Evolutionary conservation across 2,888 invertebrate genomes (phyloP).

Genomic region (Chrysolina haemoptera): DNA sequence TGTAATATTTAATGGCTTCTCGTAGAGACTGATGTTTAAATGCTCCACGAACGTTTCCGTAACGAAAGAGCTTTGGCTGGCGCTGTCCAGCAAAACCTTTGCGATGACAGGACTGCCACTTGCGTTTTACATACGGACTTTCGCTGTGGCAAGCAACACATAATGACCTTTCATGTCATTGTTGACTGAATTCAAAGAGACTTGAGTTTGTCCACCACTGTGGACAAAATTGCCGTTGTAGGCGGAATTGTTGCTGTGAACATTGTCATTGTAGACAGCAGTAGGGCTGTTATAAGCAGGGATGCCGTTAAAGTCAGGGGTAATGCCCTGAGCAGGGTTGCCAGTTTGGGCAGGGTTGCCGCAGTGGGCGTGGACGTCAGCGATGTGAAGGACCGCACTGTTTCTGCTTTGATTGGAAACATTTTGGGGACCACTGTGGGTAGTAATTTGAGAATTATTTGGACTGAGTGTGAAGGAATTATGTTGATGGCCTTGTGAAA

Average conservation of each 20-base stretch:
- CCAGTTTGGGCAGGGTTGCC: too few relatives aligned
- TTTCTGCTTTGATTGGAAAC: too few relatives aligned
- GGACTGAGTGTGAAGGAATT: too few relatives aligned
- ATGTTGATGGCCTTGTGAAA: too few relatives aligned
- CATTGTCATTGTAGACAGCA: not conserved
- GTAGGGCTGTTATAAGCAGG: not conserved
- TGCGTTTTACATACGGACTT: not conserved
- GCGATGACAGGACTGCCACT: slow-evolving; percentile 6
- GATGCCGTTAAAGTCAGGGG: too few relatives aligned
- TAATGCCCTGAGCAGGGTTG: too few relatives aligned
- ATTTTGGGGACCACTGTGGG: too few relatives aligned
- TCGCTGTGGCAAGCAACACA: slow-evolving; percentile 17
- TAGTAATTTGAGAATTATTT: too few relatives aligned
- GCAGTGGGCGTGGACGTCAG: too few relatives aligned
- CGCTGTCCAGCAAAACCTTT: slow-evolving; percentile 17
- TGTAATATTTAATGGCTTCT: too few relatives aligned
- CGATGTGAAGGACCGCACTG: too few relatives aligned
- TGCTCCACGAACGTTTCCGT: slow-evolving; percentile 10
- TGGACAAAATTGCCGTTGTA: slow-evolving; percentile 12
- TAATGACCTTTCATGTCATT: slow-evolving; percentile 12
- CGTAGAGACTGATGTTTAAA: not conserved
- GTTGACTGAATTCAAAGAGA: slow-evolving; percentile 13
- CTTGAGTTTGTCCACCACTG: slow-evolving; percentile 20
- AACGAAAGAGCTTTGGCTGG: slow-evolving; percentile 20
- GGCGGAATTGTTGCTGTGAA: not conserved